Evolutionary conservation across 1,140 invertebrate genomes (phyloP), one percentile per base, ranked within the genome.

Genomic region (Ooceraea biroi): DNA sequence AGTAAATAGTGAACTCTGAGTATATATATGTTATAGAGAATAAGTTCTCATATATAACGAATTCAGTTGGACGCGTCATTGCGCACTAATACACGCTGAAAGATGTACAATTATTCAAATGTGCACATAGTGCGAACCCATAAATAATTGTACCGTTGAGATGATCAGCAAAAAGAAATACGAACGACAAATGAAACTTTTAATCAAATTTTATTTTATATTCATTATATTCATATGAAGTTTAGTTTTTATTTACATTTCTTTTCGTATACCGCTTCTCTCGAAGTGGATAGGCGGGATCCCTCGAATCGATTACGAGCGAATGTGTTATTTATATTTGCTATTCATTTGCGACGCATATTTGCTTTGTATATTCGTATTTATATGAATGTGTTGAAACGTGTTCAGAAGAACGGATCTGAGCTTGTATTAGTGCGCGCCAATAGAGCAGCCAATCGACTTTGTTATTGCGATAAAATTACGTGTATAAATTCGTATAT

Each of bases 131-230:
- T 7, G 12, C 10, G 3, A 12, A 27, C 14, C 14, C 22, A 72
- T 57, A 41, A 57, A 22, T 57, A 10, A 72, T 4, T 55, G 14
- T 57, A 72, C 17, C 14, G 19, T 58, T 10, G 36, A 58, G 5
- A 41, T 73, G 41, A 3, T 50, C 7, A 19, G 14, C 19, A 50
- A 17, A 68, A 30, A 25, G 17, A 48, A n/a, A 25, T 44, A 44
- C 11, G 22, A 30, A 25, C 12, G 46, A 8, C 4, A 25, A 48
- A 65, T 14, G 27, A 0, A 25, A 30, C 46, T 3, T 30, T 1
- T 57, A 73, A 58, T 73, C 0, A 73, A 60, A 73, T 73, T 2
- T 36, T n/a, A n/a, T n/a, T n/a, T n/a, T n/a, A n/a, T n/a, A n/a
- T n/a, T n/a, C n/a, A n/a, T n/a, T n/a, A n/a, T n/a, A n/a, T n/a